Evolutionary conservation across 2,888 invertebrate species (phyloP), one percentile per base, ranked within the genome.

Genomic region (Bellardia pandia): DNA sequence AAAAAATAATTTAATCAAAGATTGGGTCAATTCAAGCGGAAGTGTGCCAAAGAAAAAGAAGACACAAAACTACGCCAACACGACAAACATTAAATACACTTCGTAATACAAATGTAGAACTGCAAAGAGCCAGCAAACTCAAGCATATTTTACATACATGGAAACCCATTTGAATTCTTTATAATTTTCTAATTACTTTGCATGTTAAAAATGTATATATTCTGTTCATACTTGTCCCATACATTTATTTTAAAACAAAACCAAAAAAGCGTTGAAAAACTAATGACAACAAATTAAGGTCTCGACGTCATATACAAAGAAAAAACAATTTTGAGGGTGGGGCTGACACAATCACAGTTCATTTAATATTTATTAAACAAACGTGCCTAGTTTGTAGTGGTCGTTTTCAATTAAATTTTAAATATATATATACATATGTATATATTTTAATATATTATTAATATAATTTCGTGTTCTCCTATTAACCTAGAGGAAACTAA

Each of bases 1-100:
- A 14, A 16, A 62, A 64, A 37, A 60, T 4, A 53, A 30, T 58
- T 78, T 53, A 6, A 62, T 69, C 56, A 72, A 33, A 60, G 74
- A 75, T 75, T 75, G 37, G 85, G 75, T 76, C 75, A 85, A 62
- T 80, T 80, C 56, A 23, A 76, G 79, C 85, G 79, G 75, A 85
- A 85, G 79, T 80, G 75, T 85, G 85, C 56, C 79, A 85, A 74
- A 80, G 74, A 85, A 75, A 45, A 68, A 58, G 51, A 56, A 23
- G 23, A 51, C 30, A 45, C 13, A 14, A 45, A 23, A 58, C 56
- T 69, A 80, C 75, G 56, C 68, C 75, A 75, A 75, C 68, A 75
- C 68, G 53, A 62, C 14, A 51, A 62, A 64, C 53, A 37, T 60
- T 69, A 14, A 68, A 66, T 51, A 71, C 2, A n/a, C 2, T 71